These are phyloP conservation scores for Ommatoiulus sabulosus DNA, from an alignment of 2,888 invertebrate species.

Conservation along the genomic window DNA sequence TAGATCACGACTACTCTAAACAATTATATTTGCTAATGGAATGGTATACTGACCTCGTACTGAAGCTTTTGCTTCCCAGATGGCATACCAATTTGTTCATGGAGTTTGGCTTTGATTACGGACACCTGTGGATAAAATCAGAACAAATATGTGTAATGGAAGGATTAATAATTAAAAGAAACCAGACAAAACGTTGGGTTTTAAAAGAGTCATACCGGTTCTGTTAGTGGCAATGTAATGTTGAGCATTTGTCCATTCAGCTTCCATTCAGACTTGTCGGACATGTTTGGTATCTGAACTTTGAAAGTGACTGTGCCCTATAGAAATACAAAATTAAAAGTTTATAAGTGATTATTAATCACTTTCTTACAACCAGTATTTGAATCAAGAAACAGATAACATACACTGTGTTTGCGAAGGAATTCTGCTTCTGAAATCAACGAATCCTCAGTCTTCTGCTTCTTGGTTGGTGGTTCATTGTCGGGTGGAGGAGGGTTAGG, in stretches of 20 bases:
- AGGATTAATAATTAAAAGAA: neutral
- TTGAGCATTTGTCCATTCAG: conserved; percentile 89
- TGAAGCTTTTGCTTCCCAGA: conserved; percentile 97
- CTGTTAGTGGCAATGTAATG: conserved; percentile 80
- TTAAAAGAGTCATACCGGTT: conserved; percentile 70
- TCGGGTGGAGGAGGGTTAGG: conserved; percentile 67
- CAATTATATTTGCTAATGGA: neutral
- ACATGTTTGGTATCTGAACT: conserved; percentile 83
- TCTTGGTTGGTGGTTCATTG: conserved; percentile 89
- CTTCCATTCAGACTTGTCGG: conserved; percentile 95
- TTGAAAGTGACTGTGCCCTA: conserved; percentile 83
- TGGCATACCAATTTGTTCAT: conserved; percentile 90
- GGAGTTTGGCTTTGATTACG: conserved; percentile 87
- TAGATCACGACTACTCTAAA: neutral
- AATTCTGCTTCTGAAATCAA: conserved; percentile 90
- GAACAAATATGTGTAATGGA: neutral
- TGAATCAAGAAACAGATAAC: conserved; percentile 53
- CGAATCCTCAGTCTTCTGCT: conserved; percentile 90
- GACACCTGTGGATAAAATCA: conserved; percentile 73
- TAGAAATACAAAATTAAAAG: conserved; percentile 60
- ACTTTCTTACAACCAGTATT: neutral
- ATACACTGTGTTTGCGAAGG: conserved; percentile 74
- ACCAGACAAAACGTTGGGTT: conserved; percentile 31
- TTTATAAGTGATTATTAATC: neutral
- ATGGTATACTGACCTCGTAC: conserved; percentile 76